phyloP scores from a whole-genome alignment of 2,113 vertebrate genomes.

The Xiphophorus hellerii region DNA sequence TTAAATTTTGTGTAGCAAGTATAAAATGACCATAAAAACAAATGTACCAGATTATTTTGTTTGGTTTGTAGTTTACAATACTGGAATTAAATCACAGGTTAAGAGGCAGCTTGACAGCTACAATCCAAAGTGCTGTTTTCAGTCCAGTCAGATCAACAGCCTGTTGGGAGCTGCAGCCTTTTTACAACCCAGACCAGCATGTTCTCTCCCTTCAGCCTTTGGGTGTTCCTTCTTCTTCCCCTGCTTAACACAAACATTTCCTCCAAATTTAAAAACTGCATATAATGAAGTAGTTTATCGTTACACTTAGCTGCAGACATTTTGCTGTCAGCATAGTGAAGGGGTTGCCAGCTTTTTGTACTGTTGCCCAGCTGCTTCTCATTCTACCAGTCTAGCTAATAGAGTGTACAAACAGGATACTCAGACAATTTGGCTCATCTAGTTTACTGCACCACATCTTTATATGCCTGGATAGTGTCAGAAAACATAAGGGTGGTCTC shows the following conservation, averaged over 20 bases:
- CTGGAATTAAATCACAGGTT: neutral
- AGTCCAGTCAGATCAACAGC: constrained; percentile 16
- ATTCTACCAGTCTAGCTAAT: constrained; percentile 36
- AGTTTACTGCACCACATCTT: constrained; percentile 47
- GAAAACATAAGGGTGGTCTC: constrained; percentile 48
- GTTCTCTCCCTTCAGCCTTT: constrained; percentile 23
- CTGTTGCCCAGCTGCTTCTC: constrained; percentile 67
- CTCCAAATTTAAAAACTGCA: constrained; percentile 54
- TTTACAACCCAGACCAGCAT: constrained; percentile 18
- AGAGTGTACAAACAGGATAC: constrained; percentile 45
- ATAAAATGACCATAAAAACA: neutral
- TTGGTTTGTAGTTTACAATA: constrained; percentile 5
- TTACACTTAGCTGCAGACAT: constrained; percentile 37
- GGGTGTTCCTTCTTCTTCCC: constrained; percentile 23
- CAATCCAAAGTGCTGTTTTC: constrained; percentile 15
- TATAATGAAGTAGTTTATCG: constrained; percentile 68
- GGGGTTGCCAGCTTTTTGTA: constrained; percentile 45
- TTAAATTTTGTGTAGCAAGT: neutral
- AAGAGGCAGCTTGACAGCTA: neutral
- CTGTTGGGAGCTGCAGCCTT: constrained; percentile 28
- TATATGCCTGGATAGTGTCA: constrained; percentile 38
- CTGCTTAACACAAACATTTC: constrained; percentile 29
- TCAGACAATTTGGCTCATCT: constrained; percentile 50
- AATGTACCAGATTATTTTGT: neutral
- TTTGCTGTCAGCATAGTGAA: constrained; percentile 51